Evolutionary conservation across 2,113 vertebrate species (phyloP).

Genomic region (Apistogramma diplotaenia): DNA sequence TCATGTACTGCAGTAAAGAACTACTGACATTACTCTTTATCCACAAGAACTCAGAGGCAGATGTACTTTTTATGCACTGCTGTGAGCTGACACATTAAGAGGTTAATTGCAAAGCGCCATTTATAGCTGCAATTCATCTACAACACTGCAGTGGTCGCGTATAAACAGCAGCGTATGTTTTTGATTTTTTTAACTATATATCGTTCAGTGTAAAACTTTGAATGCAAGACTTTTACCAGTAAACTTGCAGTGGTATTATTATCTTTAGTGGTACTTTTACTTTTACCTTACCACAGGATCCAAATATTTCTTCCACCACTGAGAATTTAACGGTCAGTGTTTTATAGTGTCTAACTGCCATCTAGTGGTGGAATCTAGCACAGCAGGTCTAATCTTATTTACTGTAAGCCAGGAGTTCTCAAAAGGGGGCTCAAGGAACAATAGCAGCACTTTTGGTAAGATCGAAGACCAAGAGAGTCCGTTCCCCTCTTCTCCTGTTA

Average conservation of each 20-base stretch:
- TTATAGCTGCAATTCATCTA: background rate
- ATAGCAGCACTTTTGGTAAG: background rate
- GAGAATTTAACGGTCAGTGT: background rate
- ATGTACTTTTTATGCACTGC: accelerated
- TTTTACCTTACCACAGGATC: background rate
- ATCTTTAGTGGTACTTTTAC: background rate
- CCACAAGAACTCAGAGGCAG: background rate
- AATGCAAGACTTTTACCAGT: background rate
- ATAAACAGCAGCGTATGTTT: background rate
- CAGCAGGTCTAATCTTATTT: background rate
- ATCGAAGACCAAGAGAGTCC: background rate
- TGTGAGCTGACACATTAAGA: background rate
- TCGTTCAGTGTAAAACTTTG: background rate
- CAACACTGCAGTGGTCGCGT: background rate
- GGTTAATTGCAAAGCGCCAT: background rate
- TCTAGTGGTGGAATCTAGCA: conserved; percentile 30
- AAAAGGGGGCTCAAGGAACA: background rate
- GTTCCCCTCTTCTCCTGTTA: no score
- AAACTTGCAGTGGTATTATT: background rate
- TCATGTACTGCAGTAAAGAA: background rate
- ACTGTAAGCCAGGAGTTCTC: background rate
- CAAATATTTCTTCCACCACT: background rate
- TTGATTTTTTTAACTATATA: background rate
- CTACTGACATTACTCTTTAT: background rate
- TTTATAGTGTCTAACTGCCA: conserved; percentile 24